These are phyloP conservation scores for Hylia prasina DNA, from an alignment of 2,113 vertebrate species.

Conservation along the genomic window DNA sequence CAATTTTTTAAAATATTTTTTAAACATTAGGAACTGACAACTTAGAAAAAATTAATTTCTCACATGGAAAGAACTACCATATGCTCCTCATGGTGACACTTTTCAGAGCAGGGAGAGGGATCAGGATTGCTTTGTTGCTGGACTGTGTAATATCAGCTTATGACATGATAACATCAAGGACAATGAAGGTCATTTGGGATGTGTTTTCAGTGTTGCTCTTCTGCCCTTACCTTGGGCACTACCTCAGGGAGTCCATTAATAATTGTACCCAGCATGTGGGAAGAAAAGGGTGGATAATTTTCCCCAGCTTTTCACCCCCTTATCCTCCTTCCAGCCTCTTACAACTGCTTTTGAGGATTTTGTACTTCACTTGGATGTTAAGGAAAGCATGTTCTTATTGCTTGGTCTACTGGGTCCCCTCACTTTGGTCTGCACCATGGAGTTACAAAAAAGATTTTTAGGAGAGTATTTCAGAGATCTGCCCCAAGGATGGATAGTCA, in stretches of 20 bases:
- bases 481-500: too few relatives aligned
- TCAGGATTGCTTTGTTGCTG: not conserved
- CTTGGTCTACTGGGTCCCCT: not conserved
- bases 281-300: not conserved
- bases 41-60: not conserved
- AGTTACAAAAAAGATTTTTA: not conserved
- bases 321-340: not conserved
- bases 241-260: not conserved
- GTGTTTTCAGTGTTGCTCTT: not conserved
- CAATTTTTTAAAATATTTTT: not conserved
- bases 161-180: not conserved
- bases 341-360: not conserved
- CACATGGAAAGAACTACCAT: not conserved
- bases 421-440: accelerated
- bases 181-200: not conserved
- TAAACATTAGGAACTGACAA: not conserved
- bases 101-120: not conserved
- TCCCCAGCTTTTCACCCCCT: not conserved
- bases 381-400: not conserved
- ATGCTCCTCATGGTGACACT: not conserved
- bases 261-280: not conserved
- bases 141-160: not conserved
- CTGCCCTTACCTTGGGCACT: not conserved
- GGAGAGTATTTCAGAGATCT: not conserved
- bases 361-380: not conserved